A percentile compares a stretch with the other conserved stretches of the same genome.
Evolutionary conservation across 2,888 invertebrate species (phyloP).

Genomic region (Caenorhabditis macrosperma): DNA sequence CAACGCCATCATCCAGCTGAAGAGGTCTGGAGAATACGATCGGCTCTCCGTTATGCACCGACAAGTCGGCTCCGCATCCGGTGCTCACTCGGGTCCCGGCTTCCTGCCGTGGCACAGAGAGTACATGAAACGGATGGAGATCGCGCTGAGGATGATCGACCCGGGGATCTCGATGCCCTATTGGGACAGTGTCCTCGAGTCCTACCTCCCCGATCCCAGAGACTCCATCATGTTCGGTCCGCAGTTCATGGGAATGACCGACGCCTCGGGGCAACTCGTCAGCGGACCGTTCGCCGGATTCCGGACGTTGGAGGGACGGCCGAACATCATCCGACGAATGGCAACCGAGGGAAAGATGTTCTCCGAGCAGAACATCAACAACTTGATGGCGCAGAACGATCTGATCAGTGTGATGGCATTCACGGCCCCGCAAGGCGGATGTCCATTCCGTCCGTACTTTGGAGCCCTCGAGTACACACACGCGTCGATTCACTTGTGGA

Average conservation of each 20-base stretch:
- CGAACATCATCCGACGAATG: slow-evolving; percentile 69
- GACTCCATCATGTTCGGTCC: slow-evolving; percentile 77
- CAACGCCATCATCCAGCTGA: slow-evolving; percentile 73
- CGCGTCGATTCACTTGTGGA: slow-evolving; percentile 77
- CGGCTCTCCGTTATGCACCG: slow-evolving; percentile 75
- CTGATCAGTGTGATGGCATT: slow-evolving; percentile 77
- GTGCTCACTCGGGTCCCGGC: slow-evolving; percentile 79
- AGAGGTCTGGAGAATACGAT: slow-evolving; percentile 77
- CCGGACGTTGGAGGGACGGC: slow-evolving; percentile 75
- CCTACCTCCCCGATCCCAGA: slow-evolving; percentile 74
- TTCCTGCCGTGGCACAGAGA: slow-evolving; percentile 79
- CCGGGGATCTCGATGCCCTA: slow-evolving; percentile 80
- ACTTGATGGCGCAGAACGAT: slow-evolving; percentile 73
- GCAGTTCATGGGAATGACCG: slow-evolving; percentile 72
- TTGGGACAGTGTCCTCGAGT: slow-evolving; percentile 80
- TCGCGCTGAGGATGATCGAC: slow-evolving; percentile 79
- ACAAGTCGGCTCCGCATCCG: slow-evolving; percentile 75
- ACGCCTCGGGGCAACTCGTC: slow-evolving; percentile 67
- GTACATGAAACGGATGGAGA: slow-evolving; percentile 77
- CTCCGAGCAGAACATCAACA: slow-evolving; percentile 75
- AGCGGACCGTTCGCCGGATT: slow-evolving; percentile 75
- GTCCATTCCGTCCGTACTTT: slow-evolving; percentile 78
- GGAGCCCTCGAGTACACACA: slow-evolving; percentile 79
- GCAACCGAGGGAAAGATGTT: slow-evolving; percentile 75
- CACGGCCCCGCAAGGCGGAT: slow-evolving; percentile 75